phyloP scores from a whole-genome alignment of 2,113 vertebrate species.

The Macrotus californicus region DNA sequence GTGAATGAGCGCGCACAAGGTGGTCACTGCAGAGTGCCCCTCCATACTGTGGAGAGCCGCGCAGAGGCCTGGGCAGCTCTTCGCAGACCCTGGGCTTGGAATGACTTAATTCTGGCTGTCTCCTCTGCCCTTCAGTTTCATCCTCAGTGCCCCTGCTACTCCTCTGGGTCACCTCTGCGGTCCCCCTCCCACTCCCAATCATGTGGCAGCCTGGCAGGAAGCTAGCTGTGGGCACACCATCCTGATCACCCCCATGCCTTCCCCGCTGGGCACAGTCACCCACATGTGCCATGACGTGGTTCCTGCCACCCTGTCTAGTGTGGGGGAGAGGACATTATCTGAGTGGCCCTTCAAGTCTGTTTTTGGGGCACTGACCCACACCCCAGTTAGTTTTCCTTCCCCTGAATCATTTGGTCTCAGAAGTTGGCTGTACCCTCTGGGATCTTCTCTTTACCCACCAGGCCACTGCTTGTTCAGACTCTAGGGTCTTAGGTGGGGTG shows the following conservation, averaged over 20 bases:
- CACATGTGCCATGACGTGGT: slow-evolving; percentile 64
- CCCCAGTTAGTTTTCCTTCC: not conserved
- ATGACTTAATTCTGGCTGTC: not conserved
- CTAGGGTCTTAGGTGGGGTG: not conserved
- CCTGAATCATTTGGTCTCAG: not conserved
- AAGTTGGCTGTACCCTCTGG: not conserved
- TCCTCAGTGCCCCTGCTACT: not conserved
- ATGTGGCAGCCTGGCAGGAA: slow-evolving; percentile 66
- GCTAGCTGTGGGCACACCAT: slow-evolving; percentile 60
- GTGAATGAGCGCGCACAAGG: not conserved
- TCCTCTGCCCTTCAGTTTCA: not conserved
- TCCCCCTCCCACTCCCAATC: slow-evolving; percentile 37
- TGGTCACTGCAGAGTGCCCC: not conserved
- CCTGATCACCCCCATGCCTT: slow-evolving; percentile 41
- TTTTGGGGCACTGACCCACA: not conserved
- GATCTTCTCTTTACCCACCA: not conserved
- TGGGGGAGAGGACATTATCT: slow-evolving; percentile 31
- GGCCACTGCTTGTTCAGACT: not conserved
- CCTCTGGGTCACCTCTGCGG: slow-evolving; percentile 28
- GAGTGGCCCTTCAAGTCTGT: slow-evolving; percentile 11
- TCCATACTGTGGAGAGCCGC: not conserved
- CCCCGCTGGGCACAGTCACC: slow-evolving; percentile 61
- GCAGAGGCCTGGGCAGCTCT: not conserved
- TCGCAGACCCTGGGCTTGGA: not conserved
- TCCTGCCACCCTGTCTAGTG: slow-evolving; percentile 39